Base-by-base conservation (phyloP, 2,888 invertebrate species). In the Tridacna crocea region DNA sequence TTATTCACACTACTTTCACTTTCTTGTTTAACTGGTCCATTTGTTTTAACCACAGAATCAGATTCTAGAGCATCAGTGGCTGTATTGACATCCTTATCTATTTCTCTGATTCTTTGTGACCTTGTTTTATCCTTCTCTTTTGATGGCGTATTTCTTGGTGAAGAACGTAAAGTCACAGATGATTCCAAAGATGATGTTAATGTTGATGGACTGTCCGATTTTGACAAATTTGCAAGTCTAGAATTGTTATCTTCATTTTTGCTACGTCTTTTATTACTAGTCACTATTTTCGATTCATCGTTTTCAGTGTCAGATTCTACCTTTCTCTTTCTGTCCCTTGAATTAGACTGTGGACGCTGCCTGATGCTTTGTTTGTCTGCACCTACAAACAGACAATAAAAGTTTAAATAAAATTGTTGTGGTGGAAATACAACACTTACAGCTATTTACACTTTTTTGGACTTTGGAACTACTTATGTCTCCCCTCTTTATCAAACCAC, bases 41-140 rank as follows among this genome's bases (percentile, higher is more conserved):
- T 74, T 65, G 48, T 51, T 63, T 74, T 74, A 13, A 61, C 47
- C 19, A 48, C 22, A 17, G 55, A 24, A 27, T 73, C 73, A 6
- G 73, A 24, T 27, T 73, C 46, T 58, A 73, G 27, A 48, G 36
- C 61, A 55, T 73, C 77, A 24, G 17, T 48, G 46, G 19, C 36
- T 19, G 24, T 60, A 58, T 46, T 65, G 63, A 36, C 27, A 46
- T 76, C 74, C 74, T 84, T 81, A 61, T 84, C 84, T 51, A 79
- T 78, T 68, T 84, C 84, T 22, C 84, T 58, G 74, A 46, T 84
- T 74, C 84, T 78, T 58, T 76, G 79, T 55, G 74, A 80, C 15
- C 81, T 65, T 22, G 70, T 60, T 46, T 82, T 77, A 58, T 86
- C 86, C 36, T 82, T 77, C 63, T 86, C 86, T 66, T 86, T 86